Evolutionary conservation across 2,888 invertebrate genomes (phyloP).

Genomic region (Lithophane semibrunnea): DNA sequence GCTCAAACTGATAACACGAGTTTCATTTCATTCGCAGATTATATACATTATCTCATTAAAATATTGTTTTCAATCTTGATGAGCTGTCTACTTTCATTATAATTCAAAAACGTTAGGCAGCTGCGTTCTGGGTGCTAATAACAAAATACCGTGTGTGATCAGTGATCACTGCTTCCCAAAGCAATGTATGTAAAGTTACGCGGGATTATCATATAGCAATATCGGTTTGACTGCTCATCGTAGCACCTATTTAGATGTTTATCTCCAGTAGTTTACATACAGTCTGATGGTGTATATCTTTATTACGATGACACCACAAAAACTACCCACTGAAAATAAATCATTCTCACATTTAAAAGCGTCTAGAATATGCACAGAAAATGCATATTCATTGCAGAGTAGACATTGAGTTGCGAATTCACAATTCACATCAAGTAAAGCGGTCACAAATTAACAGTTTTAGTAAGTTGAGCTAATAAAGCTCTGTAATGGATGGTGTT

Average conservation of each 20-base stretch:
- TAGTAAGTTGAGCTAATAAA: slow-evolving; percentile 65
- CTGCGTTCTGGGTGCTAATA: slow-evolving; percentile 5
- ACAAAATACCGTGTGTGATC: background rate
- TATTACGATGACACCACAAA: slow-evolving; percentile 27
- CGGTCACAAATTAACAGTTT: slow-evolving; percentile 64
- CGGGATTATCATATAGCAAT: background rate
- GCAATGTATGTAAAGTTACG: background rate
- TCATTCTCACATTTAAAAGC: slow-evolving; percentile 4
- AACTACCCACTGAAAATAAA: slow-evolving; percentile 16
- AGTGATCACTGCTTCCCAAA: background rate
- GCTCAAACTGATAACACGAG: background rate
- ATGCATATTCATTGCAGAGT: slow-evolving; percentile 63
- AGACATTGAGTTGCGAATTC: slow-evolving; percentile 52
- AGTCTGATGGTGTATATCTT: background rate
- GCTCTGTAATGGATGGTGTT: slow-evolving; percentile 59
- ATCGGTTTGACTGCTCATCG: background rate
- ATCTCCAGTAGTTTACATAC: background rate
- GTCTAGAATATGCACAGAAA: slow-evolving; percentile 44
- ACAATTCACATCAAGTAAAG: slow-evolving; percentile 53
- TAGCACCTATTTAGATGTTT: background rate
- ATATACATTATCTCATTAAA: background rate
- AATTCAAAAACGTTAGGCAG: background rate
- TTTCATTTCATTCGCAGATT: background rate
- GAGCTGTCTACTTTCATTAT: background rate
- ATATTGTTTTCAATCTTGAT: slow-evolving; percentile 9